Evolutionary conservation across 2,888 invertebrate genomes (phyloP).

Genomic region (Eupeodes luniger): DNA sequence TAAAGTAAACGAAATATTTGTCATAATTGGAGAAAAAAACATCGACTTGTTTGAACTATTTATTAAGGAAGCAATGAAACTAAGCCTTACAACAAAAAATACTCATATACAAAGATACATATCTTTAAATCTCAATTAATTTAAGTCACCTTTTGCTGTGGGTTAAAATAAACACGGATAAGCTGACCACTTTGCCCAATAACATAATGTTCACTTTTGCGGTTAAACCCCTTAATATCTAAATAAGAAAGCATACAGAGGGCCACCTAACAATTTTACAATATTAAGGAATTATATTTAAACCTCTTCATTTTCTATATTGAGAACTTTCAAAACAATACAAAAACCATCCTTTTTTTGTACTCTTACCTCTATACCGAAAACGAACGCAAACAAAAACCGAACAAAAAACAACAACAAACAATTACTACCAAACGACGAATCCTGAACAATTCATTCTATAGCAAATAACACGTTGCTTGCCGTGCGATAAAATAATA

Average conservation of each 20-base stretch:
- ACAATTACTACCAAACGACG: slow-evolving; percentile 1
- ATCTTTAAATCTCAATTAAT: neutral
- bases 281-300: slow-evolving; percentile 17
- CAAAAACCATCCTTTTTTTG: slow-evolving; percentile 3
- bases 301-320: neutral
- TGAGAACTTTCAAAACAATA: neutral
- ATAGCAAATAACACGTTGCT: slow-evolving; percentile 61
- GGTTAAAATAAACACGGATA: neutral
- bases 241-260: neutral
- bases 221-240: neutral
- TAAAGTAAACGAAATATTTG: no score
- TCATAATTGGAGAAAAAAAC: no score
- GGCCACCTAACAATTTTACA: neutral
- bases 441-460: slow-evolving; percentile 59
- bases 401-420: neutral
- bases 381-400: neutral
- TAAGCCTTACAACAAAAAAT: neutral
- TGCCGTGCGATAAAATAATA: slow-evolving; percentile 48
- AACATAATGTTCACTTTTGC: neutral
- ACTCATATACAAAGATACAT: neutral
- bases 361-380: neutral
- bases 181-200: neutral
- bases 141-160: neutral
- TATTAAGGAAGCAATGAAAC: no score
- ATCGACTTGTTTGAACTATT: no score